A percentile compares a stretch with the other conserved stretches of the same genome.
Conservation (phyloP, 2,888 invertebrate genomes). For the Autographa gamma region DNA sequence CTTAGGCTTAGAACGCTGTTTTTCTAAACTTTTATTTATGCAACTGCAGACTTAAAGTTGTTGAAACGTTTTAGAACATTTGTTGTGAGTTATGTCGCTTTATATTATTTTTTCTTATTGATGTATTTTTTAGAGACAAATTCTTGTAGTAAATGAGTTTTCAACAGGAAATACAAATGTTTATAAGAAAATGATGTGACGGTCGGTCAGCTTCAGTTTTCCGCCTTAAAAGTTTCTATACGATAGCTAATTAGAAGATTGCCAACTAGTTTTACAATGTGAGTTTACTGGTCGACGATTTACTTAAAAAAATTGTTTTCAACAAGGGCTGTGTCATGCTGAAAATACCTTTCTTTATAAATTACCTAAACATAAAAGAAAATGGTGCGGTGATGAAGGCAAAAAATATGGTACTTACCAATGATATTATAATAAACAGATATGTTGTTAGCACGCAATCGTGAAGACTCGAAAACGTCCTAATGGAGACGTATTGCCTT, state of each 20-base stretch:
- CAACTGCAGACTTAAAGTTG: conserved; percentile 47
- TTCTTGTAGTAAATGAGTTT: conserved; percentile 11
- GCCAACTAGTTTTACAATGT: too few relatives aligned
- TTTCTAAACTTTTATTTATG: conserved; percentile 34
- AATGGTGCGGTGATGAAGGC: conserved; percentile 12
- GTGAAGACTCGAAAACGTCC: too few relatives aligned
- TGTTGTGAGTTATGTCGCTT: conserved; percentile 1
- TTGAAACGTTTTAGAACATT: conserved; percentile 33
- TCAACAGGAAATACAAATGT: conserved; percentile 19
- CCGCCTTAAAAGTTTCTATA: conserved; percentile 66
- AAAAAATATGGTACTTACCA: background rate
- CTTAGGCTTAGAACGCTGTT: conserved; percentile 42
- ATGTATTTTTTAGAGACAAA: conserved; percentile 13
- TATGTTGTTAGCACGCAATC: too few relatives aligned
- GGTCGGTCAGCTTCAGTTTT: conserved; percentile 59
- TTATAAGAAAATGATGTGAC: conserved; percentile 56
- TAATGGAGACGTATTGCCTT: too few relatives aligned
- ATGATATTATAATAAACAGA: too few relatives aligned
- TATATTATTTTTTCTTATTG: conserved; percentile 9
- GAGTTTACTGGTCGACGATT: too few relatives aligned
- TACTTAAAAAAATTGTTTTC: too few relatives aligned
- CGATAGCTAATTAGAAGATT: conserved; percentile 58
- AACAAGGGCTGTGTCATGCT: too few relatives aligned
- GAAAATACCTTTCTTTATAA: conserved; percentile 3
- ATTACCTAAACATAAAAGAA: conserved; percentile 15